phyloP scores from a whole-genome alignment of 2,797 vertebrate species.

The Xiphorhynchus erythropygius region DNA sequence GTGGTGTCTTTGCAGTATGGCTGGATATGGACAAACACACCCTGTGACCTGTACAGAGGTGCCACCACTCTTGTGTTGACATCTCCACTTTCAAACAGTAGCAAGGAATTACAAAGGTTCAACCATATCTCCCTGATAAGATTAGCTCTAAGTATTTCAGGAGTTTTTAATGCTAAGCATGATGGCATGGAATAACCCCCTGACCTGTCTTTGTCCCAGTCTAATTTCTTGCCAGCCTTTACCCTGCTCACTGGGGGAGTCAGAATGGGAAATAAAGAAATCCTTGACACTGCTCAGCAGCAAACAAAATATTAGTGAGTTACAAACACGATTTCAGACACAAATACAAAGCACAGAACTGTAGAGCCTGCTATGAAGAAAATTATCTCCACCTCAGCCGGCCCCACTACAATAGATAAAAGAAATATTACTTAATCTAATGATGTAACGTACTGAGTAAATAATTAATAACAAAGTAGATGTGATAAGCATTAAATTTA shows the following conservation, averaged over 20 bases:
- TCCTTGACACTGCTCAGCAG: not conserved
- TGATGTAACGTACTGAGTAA: not conserved
- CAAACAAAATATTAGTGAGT: not conserved
- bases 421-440: not conserved
- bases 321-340: not conserved
- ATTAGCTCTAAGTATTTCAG: not conserved
- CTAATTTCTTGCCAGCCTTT: not conserved
- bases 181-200: not conserved
- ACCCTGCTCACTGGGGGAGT: not conserved
- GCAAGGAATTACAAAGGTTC: not conserved
- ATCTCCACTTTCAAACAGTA: not conserved
- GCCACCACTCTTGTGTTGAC: fast-evolving
- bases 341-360: not conserved
- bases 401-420: not conserved
- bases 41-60: not conserved
- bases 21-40: not conserved
- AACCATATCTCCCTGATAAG: not conserved
- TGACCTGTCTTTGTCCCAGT: not conserved
- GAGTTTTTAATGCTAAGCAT: not conserved
- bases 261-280: not conserved
- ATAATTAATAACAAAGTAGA: not conserved
- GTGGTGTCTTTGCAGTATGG: not conserved
- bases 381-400: not conserved
- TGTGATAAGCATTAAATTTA: not conserved
- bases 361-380: not conserved